phyloP scores from a whole-genome alignment of 2,113 vertebrate species.

The Tragelaphus buxtoni region DNA sequence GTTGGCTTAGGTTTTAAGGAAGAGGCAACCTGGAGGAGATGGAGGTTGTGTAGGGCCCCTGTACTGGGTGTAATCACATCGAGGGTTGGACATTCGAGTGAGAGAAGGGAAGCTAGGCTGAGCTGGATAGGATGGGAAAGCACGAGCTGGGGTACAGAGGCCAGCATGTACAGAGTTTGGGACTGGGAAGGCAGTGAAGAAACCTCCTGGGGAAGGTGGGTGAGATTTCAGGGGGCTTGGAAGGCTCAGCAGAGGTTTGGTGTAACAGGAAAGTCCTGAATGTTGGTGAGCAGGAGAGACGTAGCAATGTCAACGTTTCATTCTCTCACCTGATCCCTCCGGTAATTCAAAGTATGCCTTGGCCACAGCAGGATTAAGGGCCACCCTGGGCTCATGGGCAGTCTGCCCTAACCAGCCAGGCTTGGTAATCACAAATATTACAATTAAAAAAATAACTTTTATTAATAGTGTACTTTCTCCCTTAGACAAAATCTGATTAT shows the following conservation, averaged over 20 bases:
- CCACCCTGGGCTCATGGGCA: background rate
- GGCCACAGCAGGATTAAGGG: background rate
- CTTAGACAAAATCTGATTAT: constrained; percentile 50
- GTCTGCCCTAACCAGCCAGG: background rate
- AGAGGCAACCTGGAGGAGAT: fast-evolving
- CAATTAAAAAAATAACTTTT: background rate
- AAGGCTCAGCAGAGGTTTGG: background rate
- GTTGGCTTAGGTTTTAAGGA: background rate
- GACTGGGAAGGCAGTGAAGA: background rate
- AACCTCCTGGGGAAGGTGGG: background rate
- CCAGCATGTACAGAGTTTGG: background rate
- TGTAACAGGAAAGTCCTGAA: background rate
- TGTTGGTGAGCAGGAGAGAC: background rate
- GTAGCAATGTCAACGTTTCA: fast-evolving
- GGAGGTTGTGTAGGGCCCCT: background rate
- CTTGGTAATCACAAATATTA: background rate
- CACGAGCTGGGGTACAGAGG: background rate
- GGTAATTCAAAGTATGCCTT: background rate
- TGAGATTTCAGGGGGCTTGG: background rate
- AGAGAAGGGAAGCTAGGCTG: background rate
- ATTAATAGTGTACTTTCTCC: constrained; percentile 24
- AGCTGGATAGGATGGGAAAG: background rate
- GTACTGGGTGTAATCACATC: fast-evolving
- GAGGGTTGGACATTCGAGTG: background rate
- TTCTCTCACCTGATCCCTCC: background rate